These are phyloP conservation scores for Tetramorium parvispinum DNA, from an alignment of 1,140 invertebrate genomes.

Conservation along the genomic window DNA sequence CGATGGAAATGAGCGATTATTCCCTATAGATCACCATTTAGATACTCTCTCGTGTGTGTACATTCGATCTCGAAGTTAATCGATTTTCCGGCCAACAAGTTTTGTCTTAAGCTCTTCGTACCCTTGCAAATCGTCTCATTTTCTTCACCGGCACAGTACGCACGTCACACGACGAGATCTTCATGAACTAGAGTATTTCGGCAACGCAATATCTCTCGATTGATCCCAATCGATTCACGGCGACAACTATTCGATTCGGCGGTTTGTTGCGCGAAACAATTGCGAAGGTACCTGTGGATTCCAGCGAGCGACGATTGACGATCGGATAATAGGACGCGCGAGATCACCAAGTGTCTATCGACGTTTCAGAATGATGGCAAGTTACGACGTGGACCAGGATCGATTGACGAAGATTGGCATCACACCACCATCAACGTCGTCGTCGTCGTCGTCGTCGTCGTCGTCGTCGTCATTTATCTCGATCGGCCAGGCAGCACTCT, in stretches of 20 bases:
- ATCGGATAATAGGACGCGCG: conserved; percentile 11
- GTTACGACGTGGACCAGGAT: conserved; percentile 31
- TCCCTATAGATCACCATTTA: background rate
- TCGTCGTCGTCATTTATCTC: conserved; percentile 41
- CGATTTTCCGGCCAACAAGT: background rate
- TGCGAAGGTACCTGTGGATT: conserved; percentile 72
- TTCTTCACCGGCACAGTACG: background rate
- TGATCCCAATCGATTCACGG: conserved; percentile 17
- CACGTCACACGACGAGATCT: conserved; percentile 21
- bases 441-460: background rate
- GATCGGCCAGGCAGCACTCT: conserved; percentile 61
- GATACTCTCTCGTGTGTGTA: background rate
- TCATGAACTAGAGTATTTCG: background rate
- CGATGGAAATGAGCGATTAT: conserved; percentile 18
- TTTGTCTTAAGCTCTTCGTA: background rate
- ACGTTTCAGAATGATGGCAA: background rate
- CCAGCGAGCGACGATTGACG: conserved; percentile 47
- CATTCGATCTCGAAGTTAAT: background rate
- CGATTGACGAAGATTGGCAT: conserved; percentile 58
- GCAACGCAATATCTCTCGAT: background rate
- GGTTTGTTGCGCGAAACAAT: background rate
- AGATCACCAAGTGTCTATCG: background rate
- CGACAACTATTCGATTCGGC: background rate
- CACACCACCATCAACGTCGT: conserved; percentile 13
- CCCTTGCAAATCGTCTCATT: background rate